Base-by-base conservation (phyloP, 1,140 invertebrate species). In the Brachionus koreanus region DNA sequence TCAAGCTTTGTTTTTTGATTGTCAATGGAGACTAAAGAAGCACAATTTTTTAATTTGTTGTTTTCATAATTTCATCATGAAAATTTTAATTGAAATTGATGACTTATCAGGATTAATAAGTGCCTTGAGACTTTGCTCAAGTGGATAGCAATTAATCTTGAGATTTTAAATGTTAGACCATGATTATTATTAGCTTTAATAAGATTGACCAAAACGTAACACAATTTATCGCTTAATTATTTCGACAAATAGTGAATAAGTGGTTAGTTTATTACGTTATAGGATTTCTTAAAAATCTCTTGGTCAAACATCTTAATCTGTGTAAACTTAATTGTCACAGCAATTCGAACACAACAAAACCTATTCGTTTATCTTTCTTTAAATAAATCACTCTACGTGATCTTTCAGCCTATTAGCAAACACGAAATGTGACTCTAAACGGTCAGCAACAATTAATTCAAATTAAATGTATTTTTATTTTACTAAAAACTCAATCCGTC, bases 141-240 rank as follows among this genome's bases (percentile, higher is more conserved):
- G 65, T 23, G 65, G 65, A 69, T 69, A 69, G n/a, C 35, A 37
- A 69, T 37, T 69, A 69, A 69, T 69, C 65, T 69, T 39, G 19
- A 69, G 35, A 69, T 69, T 69, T 69, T 42, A 69, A 69, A 69
- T 69, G 65, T 69, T 69, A 65, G 9, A 65, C 29, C 63, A 65
- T 13, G 25, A 29, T 33, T 33, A 65, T 37, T 65, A 33, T 65
- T 65, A 37, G n/a, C 12, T 37, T 10, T 65, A 65, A 65, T 65
- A 25, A 65, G 63, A 65, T 33, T 65, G 63, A 65, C 33, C 63
- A 37, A 65, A 57, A 57, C 13, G 12, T 57, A 19, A 57, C 16
- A 19, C 49, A 7, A 57, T 57, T 42, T 42, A 42, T 42, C 49
- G 19, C 9, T 25, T 57, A 19, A 57, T 57, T 19, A 7, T 25